Evolutionary conservation across 2,888 invertebrate genomes (phyloP).

Genomic region (Lasius platythorax): DNA sequence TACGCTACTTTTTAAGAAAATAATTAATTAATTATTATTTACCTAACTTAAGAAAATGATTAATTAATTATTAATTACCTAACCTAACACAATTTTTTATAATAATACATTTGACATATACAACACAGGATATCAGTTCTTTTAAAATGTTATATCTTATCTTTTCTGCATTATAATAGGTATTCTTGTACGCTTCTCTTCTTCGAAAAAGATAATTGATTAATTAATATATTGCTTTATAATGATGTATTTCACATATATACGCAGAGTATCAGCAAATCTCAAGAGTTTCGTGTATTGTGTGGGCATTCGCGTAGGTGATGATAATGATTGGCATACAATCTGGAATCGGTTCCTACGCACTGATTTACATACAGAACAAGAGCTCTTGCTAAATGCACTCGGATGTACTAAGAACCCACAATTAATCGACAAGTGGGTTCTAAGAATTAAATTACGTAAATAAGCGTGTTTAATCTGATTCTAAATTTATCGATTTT

Average conservation of each 20-base stretch:
- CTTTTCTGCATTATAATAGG: not conserved
- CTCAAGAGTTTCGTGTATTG: conserved; percentile 92
- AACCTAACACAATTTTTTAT: not conserved
- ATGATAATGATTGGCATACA: conserved; percentile 88
- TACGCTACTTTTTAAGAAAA: not conserved
- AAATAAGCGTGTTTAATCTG: not conserved
- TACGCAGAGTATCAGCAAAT: conserved; percentile 84
- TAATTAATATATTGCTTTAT: not conserved
- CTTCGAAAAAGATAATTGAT: not conserved
- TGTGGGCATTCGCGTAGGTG: conserved; percentile 89
- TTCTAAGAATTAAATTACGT: not conserved
- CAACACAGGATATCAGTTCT: conserved; percentile 41
- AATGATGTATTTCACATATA: conserved; percentile 9
- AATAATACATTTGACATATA: conserved; percentile 3
- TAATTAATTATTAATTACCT: not conserved
- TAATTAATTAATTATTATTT: not conserved
- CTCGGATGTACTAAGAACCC: conserved; percentile 90
- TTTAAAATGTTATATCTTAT: not conserved
- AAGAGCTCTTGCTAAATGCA: conserved; percentile 89
- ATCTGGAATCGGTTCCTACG: conserved; percentile 88
- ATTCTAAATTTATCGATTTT: not conserved
- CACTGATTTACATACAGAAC: conserved; percentile 90
- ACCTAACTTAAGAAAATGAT: not conserved
- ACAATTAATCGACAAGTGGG: conserved; percentile 87
- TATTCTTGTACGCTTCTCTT: not conserved